Percentiles rank a stretch among this genome's conserved stretches.
phyloP scores from a whole-genome alignment of 2,113 vertebrate species.

The Albula glossodonta region DNA sequence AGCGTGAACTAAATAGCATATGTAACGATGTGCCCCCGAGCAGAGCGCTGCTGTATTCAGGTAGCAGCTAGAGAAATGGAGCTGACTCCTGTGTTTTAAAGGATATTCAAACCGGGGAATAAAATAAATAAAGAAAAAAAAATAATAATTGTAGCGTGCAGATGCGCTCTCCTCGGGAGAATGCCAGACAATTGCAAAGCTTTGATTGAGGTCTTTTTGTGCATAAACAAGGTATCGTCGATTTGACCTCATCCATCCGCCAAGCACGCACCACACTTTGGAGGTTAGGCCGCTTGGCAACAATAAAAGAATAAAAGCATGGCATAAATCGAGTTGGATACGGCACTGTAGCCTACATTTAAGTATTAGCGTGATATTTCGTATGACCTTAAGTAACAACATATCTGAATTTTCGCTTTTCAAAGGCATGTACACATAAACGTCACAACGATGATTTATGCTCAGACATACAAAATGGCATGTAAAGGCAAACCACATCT shows the following conservation, averaged over 20 bases:
- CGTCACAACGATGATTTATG: not conserved
- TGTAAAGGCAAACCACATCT: not conserved
- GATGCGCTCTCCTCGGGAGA: not conserved
- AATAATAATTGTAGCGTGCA: not conserved
- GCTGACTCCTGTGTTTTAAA: not conserved
- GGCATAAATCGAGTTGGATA: no score
- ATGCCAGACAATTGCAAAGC: not conserved
- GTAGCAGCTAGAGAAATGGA: not conserved
- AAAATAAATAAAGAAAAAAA: not conserved
- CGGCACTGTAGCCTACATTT: not conserved
- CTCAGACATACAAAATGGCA: not conserved
- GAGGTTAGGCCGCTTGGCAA: not conserved
- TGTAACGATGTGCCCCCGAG: not conserved
- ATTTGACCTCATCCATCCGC: not conserved
- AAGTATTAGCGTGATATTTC: not conserved
- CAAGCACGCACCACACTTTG: not conserved
- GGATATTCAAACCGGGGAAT: not conserved
- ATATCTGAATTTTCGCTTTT: not conserved
- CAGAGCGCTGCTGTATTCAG: not conserved
- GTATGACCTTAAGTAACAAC: not conserved
- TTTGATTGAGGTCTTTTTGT: not conserved
- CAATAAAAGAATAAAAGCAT: not conserved
- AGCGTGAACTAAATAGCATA: not conserved
- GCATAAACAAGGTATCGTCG: not conserved
- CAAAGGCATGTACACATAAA: not conserved